Percentiles rank a stretch among this genome's conserved stretches.
These are phyloP conservation scores for Chanos chanos DNA, from an alignment of 2,797 vertebrate genomes.

Conservation along the genomic window DNA sequence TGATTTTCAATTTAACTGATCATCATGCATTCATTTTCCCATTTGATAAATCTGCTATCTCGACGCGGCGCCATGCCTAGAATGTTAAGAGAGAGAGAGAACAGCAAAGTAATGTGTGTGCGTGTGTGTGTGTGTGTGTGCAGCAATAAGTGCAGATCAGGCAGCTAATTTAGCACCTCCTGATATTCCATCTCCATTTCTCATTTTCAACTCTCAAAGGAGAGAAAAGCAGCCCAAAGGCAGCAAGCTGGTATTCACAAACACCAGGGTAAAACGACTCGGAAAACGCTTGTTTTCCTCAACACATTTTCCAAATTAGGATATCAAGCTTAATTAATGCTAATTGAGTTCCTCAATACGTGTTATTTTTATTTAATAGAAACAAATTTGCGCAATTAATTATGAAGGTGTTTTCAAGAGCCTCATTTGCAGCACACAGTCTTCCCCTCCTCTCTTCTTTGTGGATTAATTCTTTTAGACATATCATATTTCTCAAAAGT, in stretches of 20 bases:
- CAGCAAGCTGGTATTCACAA: constrained; percentile 89
- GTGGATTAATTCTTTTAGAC: constrained; percentile 52
- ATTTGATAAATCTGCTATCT: constrained; percentile 99
- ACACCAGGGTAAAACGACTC: constrained; percentile 81
- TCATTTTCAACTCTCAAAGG: constrained; percentile 99
- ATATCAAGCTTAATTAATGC: constrained; percentile 99
- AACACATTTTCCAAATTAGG: constrained; percentile 98
- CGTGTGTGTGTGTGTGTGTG: constrained; percentile 87
- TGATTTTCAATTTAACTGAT: constrained; percentile 99
- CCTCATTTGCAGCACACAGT: constrained; percentile 85
- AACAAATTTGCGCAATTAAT: constrained; percentile 99
- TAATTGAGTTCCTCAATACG: constrained; percentile 99
- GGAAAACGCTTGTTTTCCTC: constrained; percentile 97
- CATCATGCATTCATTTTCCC: constrained; percentile 99
- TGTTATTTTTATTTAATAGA: constrained; percentile 99
- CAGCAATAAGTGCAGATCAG: constrained; percentile 99
- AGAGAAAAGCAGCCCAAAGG: constrained; percentile 95
- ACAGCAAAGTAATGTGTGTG: constrained; percentile 97
- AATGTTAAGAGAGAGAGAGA: constrained; percentile 98
- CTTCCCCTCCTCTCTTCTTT: constrained; percentile 45
- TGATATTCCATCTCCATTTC: constrained; percentile 99
- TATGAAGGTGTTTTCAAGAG: constrained; percentile 97
- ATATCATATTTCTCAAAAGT: constrained; percentile 45
- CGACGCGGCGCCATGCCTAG: constrained; percentile 94
- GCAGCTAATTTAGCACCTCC: constrained; percentile 99